Conservation (phyloP, 1,140 invertebrate species). For the Choristoneura fumiferana region DNA sequence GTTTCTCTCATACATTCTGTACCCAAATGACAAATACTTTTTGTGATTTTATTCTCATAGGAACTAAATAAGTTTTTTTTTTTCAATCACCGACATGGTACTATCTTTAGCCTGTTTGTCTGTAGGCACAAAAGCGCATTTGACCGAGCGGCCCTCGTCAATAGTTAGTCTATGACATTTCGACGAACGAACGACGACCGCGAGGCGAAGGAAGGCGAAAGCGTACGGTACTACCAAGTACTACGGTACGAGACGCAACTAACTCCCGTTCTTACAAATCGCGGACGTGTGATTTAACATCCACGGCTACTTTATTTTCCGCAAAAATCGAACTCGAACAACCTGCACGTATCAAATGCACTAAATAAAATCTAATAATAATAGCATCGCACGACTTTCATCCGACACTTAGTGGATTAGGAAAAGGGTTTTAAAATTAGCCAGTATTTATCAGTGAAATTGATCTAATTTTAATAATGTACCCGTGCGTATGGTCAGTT, state of each 20-base stretch:
- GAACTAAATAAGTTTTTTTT: no score
- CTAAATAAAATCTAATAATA: not conserved
- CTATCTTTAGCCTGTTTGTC: not conserved
- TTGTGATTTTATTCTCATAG: no score
- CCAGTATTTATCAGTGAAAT: slow-evolving; percentile 49
- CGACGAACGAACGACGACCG: slow-evolving; percentile 16
- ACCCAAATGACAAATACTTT: no score
- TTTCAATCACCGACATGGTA: no score
- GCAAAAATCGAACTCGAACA: slow-evolving; percentile 16
- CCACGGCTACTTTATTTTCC: not conserved
- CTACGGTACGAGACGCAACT: no score
- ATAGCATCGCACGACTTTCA: slow-evolving; percentile 50
- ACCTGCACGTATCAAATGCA: slow-evolving; percentile 11
- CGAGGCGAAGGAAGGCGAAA: slow-evolving; percentile 4
- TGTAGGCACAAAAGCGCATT: not conserved
- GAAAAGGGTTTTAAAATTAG: slow-evolving; percentile 50
- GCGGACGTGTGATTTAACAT: slow-evolving; percentile 16
- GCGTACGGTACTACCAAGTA: no score
- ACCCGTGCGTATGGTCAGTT: slow-evolving; percentile 63
- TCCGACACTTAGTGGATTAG: slow-evolving; percentile 74
- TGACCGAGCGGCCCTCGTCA: not conserved
- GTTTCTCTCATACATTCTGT: no score
- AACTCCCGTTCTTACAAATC: slow-evolving; percentile 13
- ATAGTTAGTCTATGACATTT: slow-evolving; percentile 1
- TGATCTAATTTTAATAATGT: slow-evolving; percentile 54